These are phyloP conservation scores for Dipus sagitta DNA, from an alignment of 2,797 vertebrate genomes.

Conservation along the genomic window DNA sequence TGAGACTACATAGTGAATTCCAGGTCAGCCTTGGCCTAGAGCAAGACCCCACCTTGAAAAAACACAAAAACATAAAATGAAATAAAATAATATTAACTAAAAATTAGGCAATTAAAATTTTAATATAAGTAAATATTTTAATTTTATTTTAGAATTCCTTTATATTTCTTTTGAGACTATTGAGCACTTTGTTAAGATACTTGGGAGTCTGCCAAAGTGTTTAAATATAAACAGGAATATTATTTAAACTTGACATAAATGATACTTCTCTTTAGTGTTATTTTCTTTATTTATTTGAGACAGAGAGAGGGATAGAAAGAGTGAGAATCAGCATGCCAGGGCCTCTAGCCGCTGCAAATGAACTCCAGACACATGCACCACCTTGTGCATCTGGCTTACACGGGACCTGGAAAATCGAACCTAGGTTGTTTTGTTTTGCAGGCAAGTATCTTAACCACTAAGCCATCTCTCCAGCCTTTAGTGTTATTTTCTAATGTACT, in stretches of 20 bases:
- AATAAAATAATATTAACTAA: not conserved
- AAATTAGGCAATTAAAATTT: conserved; percentile 27
- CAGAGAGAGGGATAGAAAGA: too few relatives aligned
- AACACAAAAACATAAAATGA: not conserved
- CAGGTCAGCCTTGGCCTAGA: too few relatives aligned
- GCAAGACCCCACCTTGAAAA: not conserved
- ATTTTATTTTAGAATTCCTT: conserved; percentile 62
- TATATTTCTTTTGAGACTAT: conserved; percentile 60
- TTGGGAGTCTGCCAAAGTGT: conserved; percentile 50
- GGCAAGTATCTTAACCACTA: too few relatives aligned
- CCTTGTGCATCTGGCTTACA: too few relatives aligned
- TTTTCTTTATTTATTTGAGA: conserved; percentile 15
- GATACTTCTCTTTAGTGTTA: conserved; percentile 57
- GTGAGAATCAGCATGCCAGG: too few relatives aligned
- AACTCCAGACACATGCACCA: too few relatives aligned
- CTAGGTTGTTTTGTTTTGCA: too few relatives aligned
- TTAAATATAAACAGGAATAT: conserved; percentile 48
- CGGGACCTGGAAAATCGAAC: too few relatives aligned
- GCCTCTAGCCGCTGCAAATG: too few relatives aligned
- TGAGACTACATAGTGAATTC: too few relatives aligned
- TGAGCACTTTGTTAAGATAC: conserved; percentile 51
- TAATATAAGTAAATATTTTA: conserved; percentile 38
- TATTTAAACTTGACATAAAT: conserved; percentile 56
- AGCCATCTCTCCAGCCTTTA: not conserved
- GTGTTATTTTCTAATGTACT: conserved; percentile 54